phyloP scores from a whole-genome alignment of 2,113 vertebrate genomes.

The Strigops habroptila region DNA sequence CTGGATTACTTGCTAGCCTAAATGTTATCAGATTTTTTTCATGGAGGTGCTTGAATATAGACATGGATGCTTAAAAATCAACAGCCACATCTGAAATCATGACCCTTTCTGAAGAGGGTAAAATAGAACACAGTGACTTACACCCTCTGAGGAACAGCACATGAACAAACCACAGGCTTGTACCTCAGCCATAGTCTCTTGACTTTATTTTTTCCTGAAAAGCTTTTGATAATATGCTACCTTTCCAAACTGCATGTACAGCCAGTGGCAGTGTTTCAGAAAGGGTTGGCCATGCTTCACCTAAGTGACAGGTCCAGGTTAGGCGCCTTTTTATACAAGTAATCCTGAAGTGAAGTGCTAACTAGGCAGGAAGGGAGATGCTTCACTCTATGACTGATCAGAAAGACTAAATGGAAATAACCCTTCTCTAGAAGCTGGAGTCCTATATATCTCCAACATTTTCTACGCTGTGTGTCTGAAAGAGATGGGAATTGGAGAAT shows the following conservation, averaged over 20 bases:
- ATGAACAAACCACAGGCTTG: neutral
- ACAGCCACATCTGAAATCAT: neutral
- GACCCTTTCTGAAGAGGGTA: neutral
- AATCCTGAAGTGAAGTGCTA: neutral
- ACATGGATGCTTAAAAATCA: neutral
- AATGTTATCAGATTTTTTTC: neutral
- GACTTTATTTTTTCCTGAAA: neutral
- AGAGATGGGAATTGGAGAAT: neutral
- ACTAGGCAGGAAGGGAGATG: neutral
- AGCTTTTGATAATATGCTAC: neutral
- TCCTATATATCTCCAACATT: neutral
- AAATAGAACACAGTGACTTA: neutral
- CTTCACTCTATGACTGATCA: neutral
- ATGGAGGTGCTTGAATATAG: neutral
- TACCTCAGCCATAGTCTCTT: neutral
- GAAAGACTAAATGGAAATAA: neutral
- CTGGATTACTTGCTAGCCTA: neutral
- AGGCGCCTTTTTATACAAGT: neutral
- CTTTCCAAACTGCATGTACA: neutral
- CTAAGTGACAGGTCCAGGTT: neutral
- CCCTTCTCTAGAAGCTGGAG: neutral
- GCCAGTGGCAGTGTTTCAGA: neutral
- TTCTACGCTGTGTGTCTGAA: neutral
- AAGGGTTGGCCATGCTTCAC: neutral
- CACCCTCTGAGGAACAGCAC: fast-evolving